Base-by-base conservation (phyloP, 2,113 vertebrate species). In the Elephantulus edwardii region DNA sequence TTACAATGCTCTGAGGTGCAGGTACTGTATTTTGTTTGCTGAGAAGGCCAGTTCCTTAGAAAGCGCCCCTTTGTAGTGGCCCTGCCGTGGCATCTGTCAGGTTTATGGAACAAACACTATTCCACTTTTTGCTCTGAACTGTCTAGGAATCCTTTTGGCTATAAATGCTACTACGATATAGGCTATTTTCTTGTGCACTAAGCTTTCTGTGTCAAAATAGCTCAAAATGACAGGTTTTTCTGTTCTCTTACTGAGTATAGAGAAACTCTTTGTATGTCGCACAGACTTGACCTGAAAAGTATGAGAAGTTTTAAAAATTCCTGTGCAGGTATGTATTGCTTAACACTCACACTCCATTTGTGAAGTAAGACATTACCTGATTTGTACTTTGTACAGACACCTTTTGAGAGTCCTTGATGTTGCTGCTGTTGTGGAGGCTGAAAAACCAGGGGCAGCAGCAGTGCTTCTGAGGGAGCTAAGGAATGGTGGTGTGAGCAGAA, bases 211-310 rank as follows among this genome's bases (percentile, higher is more conserved):
- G 54, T 77, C 40, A 72, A 1, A 0, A 1, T 78, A 62, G 33
- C 50, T 94, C 28, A 62, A 26, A 93, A 72, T 42, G 77, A 87
- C 46, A 81, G 60, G 38, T 52, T 76, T 81, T 88, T 79, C 70
- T 87, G 28, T 86, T 85, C 48, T 82, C 46, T 89, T 30, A 35
- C 54, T 46, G 79, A 91, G 76, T 87, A 42, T 76, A 80, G 81
- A 92, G 40, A 44, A 92, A 71, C 66, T 84, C 58, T 92, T 92
- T 93, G 68, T 20, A 22, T 80, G 74, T 71, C 42, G 62, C 48
- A 80, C 44, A 85, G 75, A 80, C 82, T 62, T 90, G 72, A 60
- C 33, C 50, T 81, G 83, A 88, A 93, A 88, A 86, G n/a, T 77
- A 40, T 26, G 70, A 48, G 22, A 44, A 11, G 7, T 62, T 79